A percentile compares a stretch with the other conserved stretches of the same genome.
These are phyloP conservation scores for Pseudochirops corinnae DNA, from an alignment of 2,797 vertebrate genomes.

Conservation along the genomic window DNA sequence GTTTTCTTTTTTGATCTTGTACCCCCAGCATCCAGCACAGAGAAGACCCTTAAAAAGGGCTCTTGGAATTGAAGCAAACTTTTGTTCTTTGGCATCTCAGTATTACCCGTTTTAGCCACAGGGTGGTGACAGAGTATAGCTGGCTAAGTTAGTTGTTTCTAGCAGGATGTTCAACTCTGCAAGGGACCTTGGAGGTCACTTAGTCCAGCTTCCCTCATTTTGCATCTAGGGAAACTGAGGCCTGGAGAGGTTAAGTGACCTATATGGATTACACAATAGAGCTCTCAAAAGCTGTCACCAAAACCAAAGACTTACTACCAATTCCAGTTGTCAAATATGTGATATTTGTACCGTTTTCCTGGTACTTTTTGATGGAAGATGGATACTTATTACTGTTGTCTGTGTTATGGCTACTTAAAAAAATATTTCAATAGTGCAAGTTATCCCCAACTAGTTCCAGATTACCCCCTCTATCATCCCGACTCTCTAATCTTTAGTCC, in stretches of 20 bases:
- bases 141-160: accelerated
- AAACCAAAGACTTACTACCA: not conserved
- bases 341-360: not conserved
- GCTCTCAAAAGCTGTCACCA: not conserved
- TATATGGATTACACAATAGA: not conserved
- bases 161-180: not conserved
- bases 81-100: not conserved
- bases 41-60: not conserved
- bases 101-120: constrained; percentile 4
- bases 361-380: not conserved
- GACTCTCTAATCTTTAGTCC: not conserved
- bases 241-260: not conserved
- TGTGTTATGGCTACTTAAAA: not conserved
- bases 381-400: not conserved
- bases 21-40: not conserved
- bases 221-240: not conserved
- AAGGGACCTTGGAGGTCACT: not conserved
- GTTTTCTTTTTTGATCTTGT: not conserved
- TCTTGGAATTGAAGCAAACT: not conserved
- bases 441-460: not conserved
- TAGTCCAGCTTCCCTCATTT: not conserved
- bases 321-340: not conserved
- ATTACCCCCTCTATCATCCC: not conserved
- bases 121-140: constrained; percentile 64
- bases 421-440: not conserved